phyloP scores from a whole-genome alignment of 2,113 vertebrate species.

The Daboia siamensis region DNA sequence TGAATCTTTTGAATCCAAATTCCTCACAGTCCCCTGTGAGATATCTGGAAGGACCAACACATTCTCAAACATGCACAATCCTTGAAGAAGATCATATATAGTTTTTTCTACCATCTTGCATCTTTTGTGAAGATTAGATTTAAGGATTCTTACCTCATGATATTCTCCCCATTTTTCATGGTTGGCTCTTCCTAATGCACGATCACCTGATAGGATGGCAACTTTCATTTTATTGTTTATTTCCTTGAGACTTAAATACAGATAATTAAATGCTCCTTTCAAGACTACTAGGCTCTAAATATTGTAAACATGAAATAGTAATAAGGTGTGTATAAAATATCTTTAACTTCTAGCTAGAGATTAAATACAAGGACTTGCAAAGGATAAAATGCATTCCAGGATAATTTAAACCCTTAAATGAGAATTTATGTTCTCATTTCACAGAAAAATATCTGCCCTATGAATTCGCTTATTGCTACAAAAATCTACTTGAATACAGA shows the following conservation, averaged over 20 bases:
- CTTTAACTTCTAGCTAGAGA: not conserved
- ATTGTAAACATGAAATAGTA: not conserved
- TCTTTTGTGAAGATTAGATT: not conserved
- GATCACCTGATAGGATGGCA: not conserved
- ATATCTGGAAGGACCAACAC: not conserved
- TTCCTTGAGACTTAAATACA: not conserved
- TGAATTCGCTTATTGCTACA: not conserved
- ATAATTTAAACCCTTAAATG: not conserved
- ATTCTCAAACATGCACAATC: not conserved
- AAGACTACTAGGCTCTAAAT: not conserved
- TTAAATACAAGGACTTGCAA: not conserved
- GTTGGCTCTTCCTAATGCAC: not conserved
- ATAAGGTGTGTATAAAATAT: not conserved
- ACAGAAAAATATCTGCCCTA: not conserved
- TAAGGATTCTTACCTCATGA: not conserved
- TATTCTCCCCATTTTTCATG: not conserved
- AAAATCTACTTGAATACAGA: not conserved
- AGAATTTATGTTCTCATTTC: not conserved
- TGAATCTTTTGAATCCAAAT: not conserved
- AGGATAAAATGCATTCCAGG: not conserved
- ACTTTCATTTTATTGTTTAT: not conserved
- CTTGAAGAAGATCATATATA: no score
- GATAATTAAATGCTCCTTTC: not conserved
- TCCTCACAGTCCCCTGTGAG: not conserved
- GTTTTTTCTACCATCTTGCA: not conserved